Conservation (phyloP, 2,113 vertebrate species). For the Calidris pygmaea region DNA sequence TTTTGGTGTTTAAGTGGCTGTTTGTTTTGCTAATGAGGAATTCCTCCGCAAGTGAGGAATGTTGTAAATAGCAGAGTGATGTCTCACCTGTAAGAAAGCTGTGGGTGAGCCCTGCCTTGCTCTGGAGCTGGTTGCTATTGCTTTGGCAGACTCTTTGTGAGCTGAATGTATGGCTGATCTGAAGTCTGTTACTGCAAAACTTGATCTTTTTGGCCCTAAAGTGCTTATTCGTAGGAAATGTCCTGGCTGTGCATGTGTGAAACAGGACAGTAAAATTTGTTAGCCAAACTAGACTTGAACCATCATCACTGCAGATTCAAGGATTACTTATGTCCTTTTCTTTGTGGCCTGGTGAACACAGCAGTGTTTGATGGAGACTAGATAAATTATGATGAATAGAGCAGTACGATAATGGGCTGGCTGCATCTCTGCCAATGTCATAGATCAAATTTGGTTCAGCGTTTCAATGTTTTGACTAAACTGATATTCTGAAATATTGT, state of each 20-base stretch:
- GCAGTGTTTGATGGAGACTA: background rate
- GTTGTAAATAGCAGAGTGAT: background rate
- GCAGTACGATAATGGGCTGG: background rate
- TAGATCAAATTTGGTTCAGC: background rate
- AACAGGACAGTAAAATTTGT: background rate
- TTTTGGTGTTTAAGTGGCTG: background rate
- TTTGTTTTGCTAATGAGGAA: background rate
- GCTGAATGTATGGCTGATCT: background rate
- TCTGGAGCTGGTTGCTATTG: background rate
- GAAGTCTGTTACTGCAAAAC: background rate
- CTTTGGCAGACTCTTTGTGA: background rate
- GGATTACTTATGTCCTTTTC: background rate
- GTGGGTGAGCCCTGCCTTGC: background rate
- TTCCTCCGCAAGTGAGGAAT: background rate
- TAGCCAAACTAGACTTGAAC: background rate
- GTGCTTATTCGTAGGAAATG: background rate
- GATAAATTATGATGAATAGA: constrained; percentile 26
- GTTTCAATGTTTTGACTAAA: background rate
- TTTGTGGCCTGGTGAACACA: background rate
- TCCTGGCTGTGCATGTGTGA: fast-evolving
- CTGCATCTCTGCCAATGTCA: constrained; percentile 8
- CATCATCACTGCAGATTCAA: background rate
- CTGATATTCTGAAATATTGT: constrained; percentile 9
- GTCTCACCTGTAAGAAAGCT: background rate
- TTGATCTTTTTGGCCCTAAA: background rate